Conservation (phyloP, 35 echinoderm and acorn worm genomes). For the Ophioderma brevispina region DNA sequence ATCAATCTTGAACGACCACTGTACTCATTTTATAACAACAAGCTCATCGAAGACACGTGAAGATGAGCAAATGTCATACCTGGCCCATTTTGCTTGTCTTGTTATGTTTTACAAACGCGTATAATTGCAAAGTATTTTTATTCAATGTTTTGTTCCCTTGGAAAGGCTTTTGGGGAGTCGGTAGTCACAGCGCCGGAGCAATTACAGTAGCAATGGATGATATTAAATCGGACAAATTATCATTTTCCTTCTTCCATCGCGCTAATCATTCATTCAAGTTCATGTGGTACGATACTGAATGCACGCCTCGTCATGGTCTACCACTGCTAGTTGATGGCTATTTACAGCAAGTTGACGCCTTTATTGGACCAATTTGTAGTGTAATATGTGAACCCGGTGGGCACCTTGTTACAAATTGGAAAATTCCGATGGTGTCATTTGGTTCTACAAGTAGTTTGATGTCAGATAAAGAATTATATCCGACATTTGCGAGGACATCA, state of each 20-base stretch:
- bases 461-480: constrained; percentile 60
- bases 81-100: background rate
- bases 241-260: background rate
- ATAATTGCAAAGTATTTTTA: background rate
- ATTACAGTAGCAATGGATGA: background rate
- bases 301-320: background rate
- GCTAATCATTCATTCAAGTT: background rate
- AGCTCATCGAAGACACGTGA: too few relatives aligned
- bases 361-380: constrained; percentile 73
- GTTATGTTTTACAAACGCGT: background rate
- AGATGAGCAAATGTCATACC: too few relatives aligned
- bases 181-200: background rate
- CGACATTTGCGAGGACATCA: constrained; percentile 52
- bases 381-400: constrained; percentile 72
- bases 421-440: constrained; percentile 79
- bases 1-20: too few relatives aligned
- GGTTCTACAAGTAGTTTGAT: constrained; percentile 49
- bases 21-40: too few relatives aligned
- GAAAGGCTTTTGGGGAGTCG: background rate
- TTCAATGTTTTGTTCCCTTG: constrained; percentile 24
- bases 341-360: constrained; percentile 20
- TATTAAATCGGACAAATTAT: background rate
- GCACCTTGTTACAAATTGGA: constrained; percentile 59
- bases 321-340: background rate
- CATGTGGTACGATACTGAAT: background rate